These are phyloP conservation scores for Onychomys leucogaster DNA, from an alignment of 2,797 vertebrate genomes.

Conservation along the genomic window DNA sequence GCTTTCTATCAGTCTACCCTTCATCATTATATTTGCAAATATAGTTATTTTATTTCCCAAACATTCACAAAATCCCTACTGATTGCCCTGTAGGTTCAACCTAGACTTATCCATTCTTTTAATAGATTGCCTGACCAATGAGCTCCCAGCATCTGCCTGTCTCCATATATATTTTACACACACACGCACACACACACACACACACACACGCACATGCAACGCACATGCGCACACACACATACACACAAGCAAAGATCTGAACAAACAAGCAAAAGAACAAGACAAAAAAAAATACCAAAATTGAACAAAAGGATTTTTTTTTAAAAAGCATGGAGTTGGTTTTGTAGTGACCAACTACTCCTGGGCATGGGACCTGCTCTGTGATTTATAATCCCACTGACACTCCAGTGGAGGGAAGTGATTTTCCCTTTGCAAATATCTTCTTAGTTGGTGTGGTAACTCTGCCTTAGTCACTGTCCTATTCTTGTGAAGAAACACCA, in stretches of 20 bases:
- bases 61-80: not conserved
- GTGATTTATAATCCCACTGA: too few relatives aligned
- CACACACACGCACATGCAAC: not conserved
- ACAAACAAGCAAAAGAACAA: not conserved
- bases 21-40: slow-evolving; percentile 12
- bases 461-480: not conserved
- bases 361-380: too few relatives aligned
- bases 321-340: not conserved
- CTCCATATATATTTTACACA: not conserved
- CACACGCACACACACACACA: not conserved
- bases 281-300: not conserved
- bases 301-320: not conserved
- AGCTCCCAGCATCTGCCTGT: not conserved
- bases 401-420: not conserved
- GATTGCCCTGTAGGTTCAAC: not conserved
- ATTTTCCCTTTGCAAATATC: not conserved
- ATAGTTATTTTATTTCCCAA: slow-evolving; percentile 20
- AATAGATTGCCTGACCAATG: not conserved
- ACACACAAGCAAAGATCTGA: not conserved
- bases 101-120: not conserved
- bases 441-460: not conserved
- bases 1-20: not conserved
- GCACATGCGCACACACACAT: not conserved
- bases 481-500: not conserved
- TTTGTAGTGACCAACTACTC: not conserved